A percentile compares a stretch with the other conserved stretches of the same genome.
phyloP scores from a whole-genome alignment of 2,888 invertebrate species.

The Acanthoscelides obtectus region DNA sequence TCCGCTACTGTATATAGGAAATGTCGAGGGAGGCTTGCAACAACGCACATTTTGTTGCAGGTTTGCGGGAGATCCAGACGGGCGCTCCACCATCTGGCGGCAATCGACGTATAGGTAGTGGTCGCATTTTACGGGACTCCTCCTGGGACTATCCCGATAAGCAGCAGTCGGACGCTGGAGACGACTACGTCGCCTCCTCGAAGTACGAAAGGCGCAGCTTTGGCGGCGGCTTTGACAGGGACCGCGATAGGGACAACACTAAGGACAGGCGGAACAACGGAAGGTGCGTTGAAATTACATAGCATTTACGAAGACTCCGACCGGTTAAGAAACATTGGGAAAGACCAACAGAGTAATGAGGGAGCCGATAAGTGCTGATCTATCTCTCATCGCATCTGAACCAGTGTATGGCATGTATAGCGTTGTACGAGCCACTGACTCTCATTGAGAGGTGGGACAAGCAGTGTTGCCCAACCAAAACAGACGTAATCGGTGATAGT shows the following conservation, averaged over 20 bases:
- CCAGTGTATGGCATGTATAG: too few species aligned
- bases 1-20: too few species aligned
- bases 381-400: too few species aligned
- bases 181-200: constrained; percentile 24
- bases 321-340: too few species aligned
- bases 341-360: not conserved
- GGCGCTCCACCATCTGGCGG: constrained; percentile 5
- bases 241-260: constrained; percentile 26
- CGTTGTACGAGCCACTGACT: too few species aligned
- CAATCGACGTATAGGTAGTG: constrained; percentile 75
- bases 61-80: constrained; percentile 30
- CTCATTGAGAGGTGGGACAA: too few species aligned
- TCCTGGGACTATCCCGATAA: constrained; percentile 33
- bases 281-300: constrained; percentile 21
- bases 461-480: too few species aligned
- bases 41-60: constrained; percentile 7
- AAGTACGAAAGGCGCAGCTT: constrained; percentile 29
- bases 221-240: constrained; percentile 40
- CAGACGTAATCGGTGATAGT: too few species aligned
- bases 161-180: constrained; percentile 17
- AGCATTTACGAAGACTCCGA: not conserved
- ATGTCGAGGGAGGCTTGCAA: too few species aligned
- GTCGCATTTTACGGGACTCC: constrained; percentile 62
- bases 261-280: constrained; percentile 34
- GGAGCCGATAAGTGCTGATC: not conserved